These are phyloP conservation scores for Trachelus troglodyta DNA, from an alignment of 2,888 invertebrate genomes.

Conservation along the genomic window DNA sequence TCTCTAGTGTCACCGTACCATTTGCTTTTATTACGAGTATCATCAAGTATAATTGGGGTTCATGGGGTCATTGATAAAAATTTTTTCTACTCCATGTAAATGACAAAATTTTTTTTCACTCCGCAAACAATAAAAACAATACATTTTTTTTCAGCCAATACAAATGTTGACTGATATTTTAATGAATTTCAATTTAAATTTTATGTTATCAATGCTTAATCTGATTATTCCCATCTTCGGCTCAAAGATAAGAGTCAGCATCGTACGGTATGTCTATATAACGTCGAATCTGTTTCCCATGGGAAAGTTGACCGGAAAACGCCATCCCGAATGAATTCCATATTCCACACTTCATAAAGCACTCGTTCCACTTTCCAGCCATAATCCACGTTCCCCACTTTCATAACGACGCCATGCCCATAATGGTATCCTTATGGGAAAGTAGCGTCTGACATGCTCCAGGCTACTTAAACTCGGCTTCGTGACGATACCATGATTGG, in stretches of 20 bases:
- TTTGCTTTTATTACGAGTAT: background rate
- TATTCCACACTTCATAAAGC: background rate
- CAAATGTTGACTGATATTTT: background rate
- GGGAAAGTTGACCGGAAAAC: background rate
- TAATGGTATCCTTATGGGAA: background rate
- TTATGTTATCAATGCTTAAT: background rate
- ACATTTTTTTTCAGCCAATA: too few species aligned
- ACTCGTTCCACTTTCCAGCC: background rate
- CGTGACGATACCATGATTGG: background rate
- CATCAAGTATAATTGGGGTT: background rate
- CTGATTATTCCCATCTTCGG: background rate
- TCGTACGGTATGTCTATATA: background rate
- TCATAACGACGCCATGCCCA: background rate
- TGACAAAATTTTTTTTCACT: background rate
- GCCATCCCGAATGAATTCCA: background rate
- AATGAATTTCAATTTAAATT: background rate
- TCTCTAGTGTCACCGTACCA: background rate
- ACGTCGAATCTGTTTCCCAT: background rate
- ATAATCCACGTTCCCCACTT: background rate
- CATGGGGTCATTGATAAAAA: background rate
- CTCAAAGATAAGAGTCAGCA: too few species aligned
- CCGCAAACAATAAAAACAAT: background rate
- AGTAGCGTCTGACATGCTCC: background rate
- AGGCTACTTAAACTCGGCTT: background rate
- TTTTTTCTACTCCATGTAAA: background rate